These are phyloP conservation scores for Sisyra nigra DNA, from an alignment of 2,888 invertebrate species.

Conservation along the genomic window DNA sequence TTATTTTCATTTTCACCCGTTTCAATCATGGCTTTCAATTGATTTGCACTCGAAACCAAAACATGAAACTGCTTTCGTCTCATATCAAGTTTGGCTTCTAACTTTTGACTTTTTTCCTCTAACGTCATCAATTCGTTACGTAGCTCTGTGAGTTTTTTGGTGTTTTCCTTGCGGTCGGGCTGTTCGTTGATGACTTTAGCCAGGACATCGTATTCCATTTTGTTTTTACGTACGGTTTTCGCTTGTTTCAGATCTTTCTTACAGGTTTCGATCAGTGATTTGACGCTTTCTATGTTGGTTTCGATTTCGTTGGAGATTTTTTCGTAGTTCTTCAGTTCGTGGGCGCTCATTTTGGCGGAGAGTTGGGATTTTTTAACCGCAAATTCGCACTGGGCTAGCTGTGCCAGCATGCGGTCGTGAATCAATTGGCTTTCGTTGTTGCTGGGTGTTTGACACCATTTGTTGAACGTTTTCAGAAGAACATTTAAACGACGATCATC, in stretches of 20 bases:
- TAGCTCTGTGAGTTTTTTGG: slow-evolving; percentile 47
- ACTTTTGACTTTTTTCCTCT: slow-evolving; percentile 49
- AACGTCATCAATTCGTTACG: slow-evolving; percentile 57
- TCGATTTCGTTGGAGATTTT: slow-evolving; percentile 61
- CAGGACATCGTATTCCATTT: slow-evolving; percentile 83
- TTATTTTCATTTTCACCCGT: slow-evolving; percentile 42
- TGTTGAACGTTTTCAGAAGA: slow-evolving; percentile 65
- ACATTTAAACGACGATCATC: slow-evolving; percentile 83
- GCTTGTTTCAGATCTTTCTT: slow-evolving; percentile 69
- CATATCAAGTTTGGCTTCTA: slow-evolving; percentile 63
- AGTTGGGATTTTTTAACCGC: slow-evolving; percentile 70
- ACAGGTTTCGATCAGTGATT: slow-evolving; percentile 63
- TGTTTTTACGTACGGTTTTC: slow-evolving; percentile 74
- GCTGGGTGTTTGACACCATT: slow-evolving; percentile 56
- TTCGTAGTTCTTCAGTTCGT: slow-evolving; percentile 70
- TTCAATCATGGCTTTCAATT: slow-evolving; percentile 64
- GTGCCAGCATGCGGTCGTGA: slow-evolving; percentile 65
- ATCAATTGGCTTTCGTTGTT: slow-evolving; percentile 52
- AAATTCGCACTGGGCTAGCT: slow-evolving; percentile 76
- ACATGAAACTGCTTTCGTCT: slow-evolving; percentile 83
- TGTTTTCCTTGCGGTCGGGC: slow-evolving; percentile 73
- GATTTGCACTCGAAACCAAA: slow-evolving; percentile 71
- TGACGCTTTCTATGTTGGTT: slow-evolving; percentile 61
- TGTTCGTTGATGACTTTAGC: slow-evolving; percentile 83
- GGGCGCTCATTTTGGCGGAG: slow-evolving; percentile 66